phyloP scores from a whole-genome alignment of 2,888 invertebrate species.

The Torymus auratus region DNA sequence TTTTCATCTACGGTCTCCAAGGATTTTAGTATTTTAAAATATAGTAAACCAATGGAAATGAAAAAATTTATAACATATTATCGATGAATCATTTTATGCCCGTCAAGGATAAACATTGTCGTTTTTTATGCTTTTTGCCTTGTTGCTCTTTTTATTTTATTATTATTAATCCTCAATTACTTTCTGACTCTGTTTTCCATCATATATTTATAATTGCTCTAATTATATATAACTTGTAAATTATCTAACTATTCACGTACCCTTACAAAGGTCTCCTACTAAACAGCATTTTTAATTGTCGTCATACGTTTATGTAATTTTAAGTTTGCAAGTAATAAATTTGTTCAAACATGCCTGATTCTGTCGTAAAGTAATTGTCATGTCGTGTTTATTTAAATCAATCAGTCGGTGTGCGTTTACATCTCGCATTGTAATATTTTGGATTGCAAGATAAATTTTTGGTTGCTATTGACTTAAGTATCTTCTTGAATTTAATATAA shows the following conservation, averaged over 20 bases:
- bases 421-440: conserved; percentile 50
- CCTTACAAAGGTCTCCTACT: conserved; percentile 49
- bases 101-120: conserved; percentile 41
- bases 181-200: conserved; percentile 47
- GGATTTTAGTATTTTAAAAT: conserved; percentile 23
- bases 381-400: conserved; percentile 48
- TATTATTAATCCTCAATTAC: conserved; percentile 41
- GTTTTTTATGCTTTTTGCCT: conserved; percentile 28
- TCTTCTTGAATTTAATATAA: conserved; percentile 50
- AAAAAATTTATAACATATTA: conserved; percentile 22
- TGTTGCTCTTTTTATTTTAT: conserved; percentile 24
- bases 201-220: conserved; percentile 55
- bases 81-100: conserved; percentile 17
- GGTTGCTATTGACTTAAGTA: conserved; percentile 60
- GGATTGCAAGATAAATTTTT: conserved; percentile 55
- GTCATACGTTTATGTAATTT: conserved; percentile 31
- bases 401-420: conserved; percentile 56
- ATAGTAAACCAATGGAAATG: conserved; percentile 23
- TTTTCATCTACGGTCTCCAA: conserved; percentile 47
- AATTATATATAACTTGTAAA: conserved; percentile 52
- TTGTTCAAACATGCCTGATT: conserved; percentile 32
- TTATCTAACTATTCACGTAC: conserved; percentile 56
- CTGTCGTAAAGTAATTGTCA: conserved; percentile 29
- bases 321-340: conserved; percentile 29
- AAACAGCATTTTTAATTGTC: conserved; percentile 48